These are phyloP conservation scores for Eulimnadia texana DNA, from an alignment of 1,140 invertebrate genomes.

Conservation along the genomic window DNA sequence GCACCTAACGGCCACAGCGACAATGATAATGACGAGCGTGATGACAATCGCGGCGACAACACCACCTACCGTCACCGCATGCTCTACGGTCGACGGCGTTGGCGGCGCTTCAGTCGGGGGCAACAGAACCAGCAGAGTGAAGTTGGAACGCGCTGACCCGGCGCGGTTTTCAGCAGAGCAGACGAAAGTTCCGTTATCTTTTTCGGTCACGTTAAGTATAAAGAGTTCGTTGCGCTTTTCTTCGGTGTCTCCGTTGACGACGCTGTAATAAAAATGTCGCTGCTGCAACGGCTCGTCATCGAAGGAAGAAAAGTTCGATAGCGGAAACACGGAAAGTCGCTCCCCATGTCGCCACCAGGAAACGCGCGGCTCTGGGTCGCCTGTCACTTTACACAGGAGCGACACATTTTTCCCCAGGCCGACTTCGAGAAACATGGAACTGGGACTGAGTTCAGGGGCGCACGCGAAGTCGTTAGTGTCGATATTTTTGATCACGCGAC, in stretches of 20 bases:
- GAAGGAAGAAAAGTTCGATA: slow-evolving; percentile 2
- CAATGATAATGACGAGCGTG: slow-evolving; percentile 39
- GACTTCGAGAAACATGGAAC: slow-evolving; percentile 52
- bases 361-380: slow-evolving; percentile 57
- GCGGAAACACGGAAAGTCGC: slow-evolving; percentile 11
- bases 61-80: slow-evolving; percentile 43
- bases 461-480: slow-evolving; percentile 62
- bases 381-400: slow-evolving; percentile 56
- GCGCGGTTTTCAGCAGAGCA: slow-evolving; percentile 69
- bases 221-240: slow-evolving; percentile 58
- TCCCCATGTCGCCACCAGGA: slow-evolving; percentile 61
- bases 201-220: slow-evolving; percentile 52
- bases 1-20: slow-evolving; percentile 41
- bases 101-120: slow-evolving; percentile 28
- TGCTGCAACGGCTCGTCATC: slow-evolving; percentile 2
- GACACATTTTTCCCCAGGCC: slow-evolving; percentile 63
- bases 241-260: slow-evolving; percentile 46
- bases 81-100: slow-evolving; percentile 42
- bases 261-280: slow-evolving; percentile 36
- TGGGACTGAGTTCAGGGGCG: slow-evolving; percentile 54
- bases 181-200: slow-evolving; percentile 63
- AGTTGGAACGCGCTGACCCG: slow-evolving; percentile 54
- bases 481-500: slow-evolving; percentile 49
- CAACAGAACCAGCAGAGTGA: slow-evolving; percentile 53
- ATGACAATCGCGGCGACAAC: slow-evolving; percentile 37